Percentiles rank a stretch among this genome's conserved stretches.
Conservation (phyloP, 2,888 invertebrate genomes). For the Acanthosepion pharaonis region DNA sequence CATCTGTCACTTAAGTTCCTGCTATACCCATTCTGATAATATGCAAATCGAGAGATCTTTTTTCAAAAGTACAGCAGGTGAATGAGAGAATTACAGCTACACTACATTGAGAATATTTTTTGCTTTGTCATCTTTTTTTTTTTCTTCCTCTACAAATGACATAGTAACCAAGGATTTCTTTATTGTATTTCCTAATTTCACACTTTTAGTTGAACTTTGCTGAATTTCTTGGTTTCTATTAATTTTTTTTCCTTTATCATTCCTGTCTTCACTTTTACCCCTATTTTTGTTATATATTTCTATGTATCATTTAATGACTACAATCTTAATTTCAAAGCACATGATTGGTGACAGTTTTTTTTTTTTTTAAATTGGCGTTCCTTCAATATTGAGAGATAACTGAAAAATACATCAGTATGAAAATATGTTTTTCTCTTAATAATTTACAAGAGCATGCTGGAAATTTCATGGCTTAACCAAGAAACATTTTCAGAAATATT, state of each 20-base stretch:
- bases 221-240: background rate
- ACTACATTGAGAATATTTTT: background rate
- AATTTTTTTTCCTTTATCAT: background rate
- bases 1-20: background rate
- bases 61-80: no score
- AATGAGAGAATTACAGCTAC: no score
- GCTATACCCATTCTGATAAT: background rate
- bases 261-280: no score
- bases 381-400: background rate
- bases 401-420: background rate
- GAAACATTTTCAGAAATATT: no score
- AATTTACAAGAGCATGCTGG: background rate
- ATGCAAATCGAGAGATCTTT: no score
- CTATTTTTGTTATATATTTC: no score
- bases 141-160: background rate
- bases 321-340: no score
- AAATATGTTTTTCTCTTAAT: background rate
- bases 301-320: no score
- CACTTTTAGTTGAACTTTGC: background rate
- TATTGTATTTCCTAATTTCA: background rate
- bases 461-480: no score
- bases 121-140: background rate
- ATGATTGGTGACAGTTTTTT: no score
- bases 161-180: background rate
- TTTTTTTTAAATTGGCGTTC: no score